A percentile compares a stretch with the other conserved stretches of the same genome.
phyloP scores from a whole-genome alignment of 2,888 invertebrate species.

The Cotesia congregata region DNA sequence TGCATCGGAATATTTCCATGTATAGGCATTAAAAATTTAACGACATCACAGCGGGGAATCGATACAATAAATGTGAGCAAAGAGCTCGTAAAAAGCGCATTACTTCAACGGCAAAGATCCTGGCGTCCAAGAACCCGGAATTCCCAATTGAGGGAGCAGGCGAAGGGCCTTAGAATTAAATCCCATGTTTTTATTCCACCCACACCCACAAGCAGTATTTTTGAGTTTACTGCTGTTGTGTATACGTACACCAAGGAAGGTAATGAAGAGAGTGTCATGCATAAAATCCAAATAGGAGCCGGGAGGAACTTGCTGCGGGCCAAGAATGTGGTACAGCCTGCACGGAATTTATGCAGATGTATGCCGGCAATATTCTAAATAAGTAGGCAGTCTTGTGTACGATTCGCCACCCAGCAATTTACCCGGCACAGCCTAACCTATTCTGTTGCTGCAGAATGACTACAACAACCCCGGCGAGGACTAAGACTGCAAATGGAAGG shows the following conservation, averaged over 20 bases:
- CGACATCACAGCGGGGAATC: slow-evolving; percentile 29
- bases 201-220: background rate
- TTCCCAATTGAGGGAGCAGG: too few species aligned
- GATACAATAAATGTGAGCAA: slow-evolving; percentile 40
- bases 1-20: background rate
- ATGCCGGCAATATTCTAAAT: slow-evolving; percentile 70
- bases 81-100: slow-evolving; percentile 47
- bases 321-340: slow-evolving; percentile 64
- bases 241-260: slow-evolving; percentile 29
- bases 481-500: background rate
- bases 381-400: slow-evolving; percentile 63
- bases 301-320: slow-evolving; percentile 47
- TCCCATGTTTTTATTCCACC: background rate
- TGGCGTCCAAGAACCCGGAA: slow-evolving; percentile 36
- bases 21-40: slow-evolving; percentile 26
- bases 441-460: slow-evolving; percentile 34
- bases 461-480: slow-evolving; percentile 28
- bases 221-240: slow-evolving; percentile 6
- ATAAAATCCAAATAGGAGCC: slow-evolving; percentile 53
- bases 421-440: slow-evolving; percentile 32
- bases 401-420: slow-evolving; percentile 54
- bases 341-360: slow-evolving; percentile 69
- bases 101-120: slow-evolving; percentile 44
- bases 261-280: slow-evolving; percentile 49
- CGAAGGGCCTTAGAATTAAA: background rate